phyloP scores from a whole-genome alignment of 2,113 vertebrate genomes.

The Epinephelus lanceolatus region DNA sequence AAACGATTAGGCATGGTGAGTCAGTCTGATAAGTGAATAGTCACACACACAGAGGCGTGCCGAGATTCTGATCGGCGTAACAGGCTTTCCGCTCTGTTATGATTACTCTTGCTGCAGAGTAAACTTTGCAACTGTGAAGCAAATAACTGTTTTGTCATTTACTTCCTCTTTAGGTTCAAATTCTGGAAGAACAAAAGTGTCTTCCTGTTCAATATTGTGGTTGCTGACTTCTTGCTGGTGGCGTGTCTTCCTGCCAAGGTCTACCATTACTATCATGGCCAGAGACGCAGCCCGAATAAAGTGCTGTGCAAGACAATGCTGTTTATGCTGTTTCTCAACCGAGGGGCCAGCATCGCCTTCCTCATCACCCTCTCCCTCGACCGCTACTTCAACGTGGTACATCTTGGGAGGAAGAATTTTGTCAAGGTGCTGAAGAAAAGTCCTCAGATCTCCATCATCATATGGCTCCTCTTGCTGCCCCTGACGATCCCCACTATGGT shows the following conservation, averaged over 20 bases:
- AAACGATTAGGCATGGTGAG: background rate
- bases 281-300: slow-evolving; percentile 69
- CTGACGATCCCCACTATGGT: slow-evolving; percentile 81
- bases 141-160: background rate
- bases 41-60: background rate
- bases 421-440: slow-evolving; percentile 74
- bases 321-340: slow-evolving; percentile 86
- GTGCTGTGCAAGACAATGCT: slow-evolving; percentile 75
- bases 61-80: background rate
- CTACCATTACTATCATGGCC: slow-evolving; percentile 73
- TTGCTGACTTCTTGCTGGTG: slow-evolving; percentile 86
- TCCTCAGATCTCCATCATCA: slow-evolving; percentile 65
- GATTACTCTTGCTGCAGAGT: background rate
- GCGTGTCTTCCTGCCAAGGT: slow-evolving; percentile 82
- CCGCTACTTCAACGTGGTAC: slow-evolving; percentile 87
- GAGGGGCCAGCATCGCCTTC: slow-evolving; percentile 85
- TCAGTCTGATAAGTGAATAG: too few relatives aligned
- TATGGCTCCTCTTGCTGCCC: slow-evolving; percentile 83
- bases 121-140: background rate
- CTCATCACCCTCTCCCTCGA: slow-evolving; percentile 84
- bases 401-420: slow-evolving; percentile 77
- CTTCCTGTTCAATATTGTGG: slow-evolving; percentile 86
- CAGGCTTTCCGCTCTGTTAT: background rate
- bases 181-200: slow-evolving; percentile 87
- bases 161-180: slow-evolving; percentile 73